Conservation (phyloP, 2,888 invertebrate species). For the Ochlodes sylvanus region DNA sequence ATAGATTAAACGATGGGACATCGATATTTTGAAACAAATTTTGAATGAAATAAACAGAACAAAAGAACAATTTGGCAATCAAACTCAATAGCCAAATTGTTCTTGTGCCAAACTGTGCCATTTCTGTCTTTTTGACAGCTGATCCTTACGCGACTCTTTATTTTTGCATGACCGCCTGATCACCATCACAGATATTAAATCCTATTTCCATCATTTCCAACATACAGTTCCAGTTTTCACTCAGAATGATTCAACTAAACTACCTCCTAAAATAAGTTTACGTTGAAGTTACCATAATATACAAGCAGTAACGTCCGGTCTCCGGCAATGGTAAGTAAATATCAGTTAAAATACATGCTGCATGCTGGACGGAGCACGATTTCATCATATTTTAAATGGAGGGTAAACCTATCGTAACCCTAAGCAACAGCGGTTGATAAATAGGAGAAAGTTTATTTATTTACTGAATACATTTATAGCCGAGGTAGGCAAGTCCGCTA, state of each 20-base stretch:
- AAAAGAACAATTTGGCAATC: too few relatives aligned
- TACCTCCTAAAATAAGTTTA: neutral
- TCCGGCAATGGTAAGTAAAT: slow-evolving; percentile 23
- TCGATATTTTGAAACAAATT: too few relatives aligned
- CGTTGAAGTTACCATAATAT: slow-evolving; percentile 13
- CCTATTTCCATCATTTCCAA: too few relatives aligned
- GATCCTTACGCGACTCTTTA: too few relatives aligned
- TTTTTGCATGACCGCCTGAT: too few relatives aligned
- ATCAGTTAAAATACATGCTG: slow-evolving; percentile 23
- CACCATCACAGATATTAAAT: too few relatives aligned
- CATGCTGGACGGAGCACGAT: slow-evolving; percentile 25
- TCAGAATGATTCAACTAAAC: neutral
- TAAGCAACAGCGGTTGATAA: slow-evolving; percentile 29
- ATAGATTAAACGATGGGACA: too few relatives aligned
- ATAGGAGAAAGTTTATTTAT: slow-evolving; percentile 36
- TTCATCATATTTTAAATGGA: slow-evolving; percentile 37
- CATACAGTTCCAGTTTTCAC: too few relatives aligned
- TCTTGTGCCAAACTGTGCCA: too few relatives aligned
- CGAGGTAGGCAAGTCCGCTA: slow-evolving; percentile 27
- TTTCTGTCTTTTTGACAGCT: too few relatives aligned
- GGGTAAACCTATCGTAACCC: slow-evolving; percentile 34
- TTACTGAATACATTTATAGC: slow-evolving; percentile 31
- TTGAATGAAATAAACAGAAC: too few relatives aligned
- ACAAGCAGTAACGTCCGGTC: slow-evolving; percentile 8
- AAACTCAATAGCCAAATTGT: too few relatives aligned